Percentiles rank a stretch among this genome's conserved stretches.
These are phyloP conservation scores for Urocolius indicus DNA, from an alignment of 2,113 vertebrate species.

Conservation along the genomic window DNA sequence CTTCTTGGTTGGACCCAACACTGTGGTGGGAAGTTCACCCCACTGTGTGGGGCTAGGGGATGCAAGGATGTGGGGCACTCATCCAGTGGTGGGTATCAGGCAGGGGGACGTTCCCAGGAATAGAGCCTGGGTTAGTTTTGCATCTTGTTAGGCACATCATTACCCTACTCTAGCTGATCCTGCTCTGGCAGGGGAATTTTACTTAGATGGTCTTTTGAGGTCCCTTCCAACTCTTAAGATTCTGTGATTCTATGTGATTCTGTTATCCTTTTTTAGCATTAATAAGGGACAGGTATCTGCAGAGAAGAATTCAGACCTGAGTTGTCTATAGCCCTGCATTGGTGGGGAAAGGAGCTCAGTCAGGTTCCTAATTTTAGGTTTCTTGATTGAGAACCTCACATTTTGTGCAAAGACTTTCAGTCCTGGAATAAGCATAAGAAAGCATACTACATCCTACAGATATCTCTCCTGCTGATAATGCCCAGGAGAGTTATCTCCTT, in stretches of 20 bases:
- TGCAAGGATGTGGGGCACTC: too few species aligned
- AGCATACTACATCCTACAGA: background rate
- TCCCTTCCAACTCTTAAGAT: too few species aligned
- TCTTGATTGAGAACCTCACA: background rate
- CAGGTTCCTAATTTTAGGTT: background rate
- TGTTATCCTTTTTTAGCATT: background rate
- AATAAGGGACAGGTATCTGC: conserved; percentile 1
- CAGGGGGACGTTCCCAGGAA: background rate
- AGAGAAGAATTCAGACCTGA: background rate
- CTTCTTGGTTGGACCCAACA: rapidly evolving
- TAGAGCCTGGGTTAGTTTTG: background rate
- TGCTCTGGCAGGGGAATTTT: too few species aligned
- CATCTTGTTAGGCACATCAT: rapidly evolving
- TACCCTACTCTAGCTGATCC: background rate
- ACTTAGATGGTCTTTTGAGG: too few species aligned
- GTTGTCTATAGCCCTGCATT: background rate
- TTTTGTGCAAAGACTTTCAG: background rate
- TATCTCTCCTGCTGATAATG: background rate
- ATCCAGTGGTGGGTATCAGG: background rate
- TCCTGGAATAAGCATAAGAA: background rate
- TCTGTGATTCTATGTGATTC: too few species aligned
- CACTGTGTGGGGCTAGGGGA: rapidly evolving
- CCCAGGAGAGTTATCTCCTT: background rate
- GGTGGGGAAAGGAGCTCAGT: background rate
- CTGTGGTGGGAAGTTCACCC: rapidly evolving